Conservation (phyloP, 2,888 invertebrate species). For the Orchesella flavescens region DNA sequence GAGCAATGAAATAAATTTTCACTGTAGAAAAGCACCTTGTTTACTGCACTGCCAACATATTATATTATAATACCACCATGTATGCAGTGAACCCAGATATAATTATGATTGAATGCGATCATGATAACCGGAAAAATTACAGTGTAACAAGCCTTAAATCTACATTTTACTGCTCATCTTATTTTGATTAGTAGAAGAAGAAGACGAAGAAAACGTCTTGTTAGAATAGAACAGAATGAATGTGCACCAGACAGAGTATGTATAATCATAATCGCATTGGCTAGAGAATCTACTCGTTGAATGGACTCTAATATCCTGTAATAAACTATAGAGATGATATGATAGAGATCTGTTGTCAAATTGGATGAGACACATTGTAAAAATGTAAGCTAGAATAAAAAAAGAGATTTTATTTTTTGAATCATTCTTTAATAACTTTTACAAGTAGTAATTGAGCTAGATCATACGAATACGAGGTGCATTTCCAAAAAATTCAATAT, state of each 20-base stretch:
- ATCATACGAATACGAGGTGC: background rate
- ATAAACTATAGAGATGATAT: conserved; percentile 41
- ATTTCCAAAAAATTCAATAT: no score
- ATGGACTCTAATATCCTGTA: conserved; percentile 50
- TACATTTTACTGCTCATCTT: conserved; percentile 61
- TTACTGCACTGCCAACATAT: no score
- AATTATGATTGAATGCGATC: conserved; percentile 62
- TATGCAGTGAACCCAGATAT: conserved; percentile 36
- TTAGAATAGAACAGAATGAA: conserved; percentile 11
- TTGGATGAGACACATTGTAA: conserved; percentile 60
- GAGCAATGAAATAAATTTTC: conserved; percentile 56
- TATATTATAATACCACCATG: conserved; percentile 1
- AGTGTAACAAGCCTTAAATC: conserved; percentile 58
- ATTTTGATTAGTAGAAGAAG: conserved; percentile 49
- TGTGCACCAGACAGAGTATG: conserved; percentile 38
- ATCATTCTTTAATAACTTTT: conserved; percentile 11
- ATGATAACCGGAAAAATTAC: conserved; percentile 62
- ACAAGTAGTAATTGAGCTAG: background rate
- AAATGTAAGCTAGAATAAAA: conserved; percentile 36
- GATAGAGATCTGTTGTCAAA: conserved; percentile 57
- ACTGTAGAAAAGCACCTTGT: no score
- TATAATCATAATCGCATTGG: background rate
- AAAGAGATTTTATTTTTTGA: background rate
- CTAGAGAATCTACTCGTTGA: conserved; percentile 13
- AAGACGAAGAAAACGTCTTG: conserved; percentile 21